Conservation (phyloP, 1,140 invertebrate genomes). For the Bombus confusus region DNA sequence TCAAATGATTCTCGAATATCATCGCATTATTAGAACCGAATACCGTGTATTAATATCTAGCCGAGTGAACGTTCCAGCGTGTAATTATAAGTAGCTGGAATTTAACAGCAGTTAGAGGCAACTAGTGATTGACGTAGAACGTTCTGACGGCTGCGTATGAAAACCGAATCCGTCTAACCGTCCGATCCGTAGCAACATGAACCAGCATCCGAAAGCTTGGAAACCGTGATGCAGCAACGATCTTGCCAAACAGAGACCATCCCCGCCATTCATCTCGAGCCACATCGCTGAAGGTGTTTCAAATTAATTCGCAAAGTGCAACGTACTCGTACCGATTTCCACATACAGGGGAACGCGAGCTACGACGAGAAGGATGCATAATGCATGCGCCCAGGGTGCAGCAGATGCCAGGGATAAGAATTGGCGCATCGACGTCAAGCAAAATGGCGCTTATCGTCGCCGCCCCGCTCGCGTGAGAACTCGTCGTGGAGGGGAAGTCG, state of each 20-base stretch:
- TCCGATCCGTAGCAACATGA: neutral
- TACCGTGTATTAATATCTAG: neutral
- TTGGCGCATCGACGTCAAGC: constrained; percentile 63
- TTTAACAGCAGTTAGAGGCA: neutral
- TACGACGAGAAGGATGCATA: constrained; percentile 40
- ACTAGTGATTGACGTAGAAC: neutral
- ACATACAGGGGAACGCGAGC: constrained; percentile 2
- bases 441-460: constrained; percentile 68
- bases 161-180: neutral
- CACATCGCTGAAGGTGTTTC: too few species aligned
- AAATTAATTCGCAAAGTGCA: constrained; percentile 18
- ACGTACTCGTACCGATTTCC: constrained; percentile 12
- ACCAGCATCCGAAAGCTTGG: neutral
- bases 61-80: neutral
- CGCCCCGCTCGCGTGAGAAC: constrained; percentile 58
- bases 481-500: neutral
- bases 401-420: constrained; percentile 69
- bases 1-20: too few species aligned
- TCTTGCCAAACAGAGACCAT: neutral
- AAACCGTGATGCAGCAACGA: neutral
- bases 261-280: neutral
- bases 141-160: neutral
- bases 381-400: constrained; percentile 49
- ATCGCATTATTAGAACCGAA: neutral
- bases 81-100: neutral